phyloP scores from a whole-genome alignment of 1,140 invertebrate genomes.

The Pachypsylla venusta region DNA sequence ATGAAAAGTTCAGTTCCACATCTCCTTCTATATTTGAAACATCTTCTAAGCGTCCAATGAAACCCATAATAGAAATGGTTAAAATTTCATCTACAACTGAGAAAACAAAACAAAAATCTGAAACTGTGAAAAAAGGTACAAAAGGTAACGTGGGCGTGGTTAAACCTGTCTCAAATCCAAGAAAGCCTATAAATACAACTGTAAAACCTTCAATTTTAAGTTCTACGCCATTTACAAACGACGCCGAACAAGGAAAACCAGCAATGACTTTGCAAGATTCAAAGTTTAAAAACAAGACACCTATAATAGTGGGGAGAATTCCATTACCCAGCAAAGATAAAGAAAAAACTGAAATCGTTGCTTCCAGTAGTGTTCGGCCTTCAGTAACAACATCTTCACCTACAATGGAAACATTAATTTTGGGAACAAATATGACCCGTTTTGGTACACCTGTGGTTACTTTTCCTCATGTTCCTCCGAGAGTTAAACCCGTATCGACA shows the following conservation, averaged over 20 bases:
- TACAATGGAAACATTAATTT: constrained; percentile 7
- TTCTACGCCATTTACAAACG: not conserved
- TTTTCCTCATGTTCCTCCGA: constrained; percentile 18
- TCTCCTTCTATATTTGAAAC: constrained; percentile 8
- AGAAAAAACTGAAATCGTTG: constrained; percentile 16
- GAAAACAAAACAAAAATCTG: constrained; percentile 17
- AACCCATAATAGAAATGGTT: not conserved
- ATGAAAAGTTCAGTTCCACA: not conserved
- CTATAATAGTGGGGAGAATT: constrained; percentile 25
- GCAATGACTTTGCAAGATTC: constrained; percentile 22
- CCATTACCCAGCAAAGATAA: constrained; percentile 16
- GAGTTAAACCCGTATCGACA: constrained; percentile 10
- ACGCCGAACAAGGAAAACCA: constrained; percentile 10
- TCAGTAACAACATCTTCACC: constrained; percentile 14
- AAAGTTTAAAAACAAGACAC: constrained; percentile 27
- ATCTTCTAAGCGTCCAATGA: not conserved
- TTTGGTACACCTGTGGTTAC: constrained; percentile 21
- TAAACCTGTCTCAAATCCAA: constrained; percentile 12
- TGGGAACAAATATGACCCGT: constrained; percentile 16
- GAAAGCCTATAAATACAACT: constrained; percentile 14
- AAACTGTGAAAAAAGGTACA: constrained; percentile 14
- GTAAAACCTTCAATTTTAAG: constrained; percentile 9
- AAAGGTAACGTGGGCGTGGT: not conserved
- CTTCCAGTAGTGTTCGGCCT: constrained; percentile 9
- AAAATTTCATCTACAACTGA: constrained; percentile 15